Percentiles rank a stretch among this genome's conserved stretches.
These are phyloP conservation scores for Bembecia ichneumoniformis DNA, from an alignment of 2,888 invertebrate genomes.

Conservation along the genomic window DNA sequence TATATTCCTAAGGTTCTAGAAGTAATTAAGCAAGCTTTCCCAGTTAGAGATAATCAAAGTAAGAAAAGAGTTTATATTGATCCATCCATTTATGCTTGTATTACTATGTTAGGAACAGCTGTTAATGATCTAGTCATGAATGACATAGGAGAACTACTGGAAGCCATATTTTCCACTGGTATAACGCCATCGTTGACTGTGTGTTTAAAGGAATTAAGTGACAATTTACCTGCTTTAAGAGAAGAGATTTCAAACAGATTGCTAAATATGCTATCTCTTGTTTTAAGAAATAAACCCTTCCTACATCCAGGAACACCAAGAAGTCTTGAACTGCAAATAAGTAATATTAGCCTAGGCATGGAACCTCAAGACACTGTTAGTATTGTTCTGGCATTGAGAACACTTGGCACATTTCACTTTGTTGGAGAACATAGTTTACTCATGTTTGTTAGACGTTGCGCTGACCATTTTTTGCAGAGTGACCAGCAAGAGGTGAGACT, in stretches of 20 bases:
- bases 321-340: constrained; percentile 68
- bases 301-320: constrained; percentile 85
- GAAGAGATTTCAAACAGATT: constrained; percentile 94
- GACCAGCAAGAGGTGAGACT: constrained; percentile 91
- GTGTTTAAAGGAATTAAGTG: constrained; percentile 90
- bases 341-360: constrained; percentile 51
- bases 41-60: constrained; percentile 81
- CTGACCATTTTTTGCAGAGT: constrained; percentile 90
- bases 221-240: constrained; percentile 88
- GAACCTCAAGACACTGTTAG: constrained; percentile 83
- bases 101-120: constrained; percentile 91
- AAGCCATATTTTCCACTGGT: constrained; percentile 93
- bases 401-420: constrained; percentile 92
- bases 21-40: constrained; percentile 81
- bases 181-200: constrained; percentile 92
- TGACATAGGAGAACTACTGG: constrained; percentile 88
- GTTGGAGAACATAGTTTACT: constrained; percentile 89
- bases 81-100: constrained; percentile 93
- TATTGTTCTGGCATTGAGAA: constrained; percentile 91
- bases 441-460: constrained; percentile 93
- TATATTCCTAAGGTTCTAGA: constrained; percentile 90
- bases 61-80: constrained; percentile 84
- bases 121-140: constrained; percentile 82
- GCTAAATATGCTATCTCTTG: constrained; percentile 90
- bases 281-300: constrained; percentile 89